phyloP scores from a whole-genome alignment of 1,140 invertebrate species.

The Physella acuta region DNA sequence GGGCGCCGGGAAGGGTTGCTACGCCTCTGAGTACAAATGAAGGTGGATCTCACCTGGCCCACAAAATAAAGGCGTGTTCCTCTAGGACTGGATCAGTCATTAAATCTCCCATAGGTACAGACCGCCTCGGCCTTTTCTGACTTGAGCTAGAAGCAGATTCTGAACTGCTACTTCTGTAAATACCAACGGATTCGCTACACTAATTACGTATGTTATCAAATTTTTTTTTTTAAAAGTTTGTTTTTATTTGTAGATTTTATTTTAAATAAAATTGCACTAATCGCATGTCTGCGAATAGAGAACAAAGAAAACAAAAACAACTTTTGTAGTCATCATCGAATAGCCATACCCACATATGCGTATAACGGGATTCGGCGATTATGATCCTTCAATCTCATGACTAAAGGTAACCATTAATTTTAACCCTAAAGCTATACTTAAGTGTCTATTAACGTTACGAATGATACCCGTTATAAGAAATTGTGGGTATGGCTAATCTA shows the following conservation, averaged over 20 bases:
- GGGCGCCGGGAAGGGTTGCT: too few relatives aligned
- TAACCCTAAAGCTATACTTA: too few relatives aligned
- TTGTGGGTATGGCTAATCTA: too few relatives aligned
- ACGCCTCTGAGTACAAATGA: too few relatives aligned
- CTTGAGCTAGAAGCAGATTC: background rate
- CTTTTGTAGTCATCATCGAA: too few relatives aligned
- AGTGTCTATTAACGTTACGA: too few relatives aligned
- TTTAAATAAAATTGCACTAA: background rate
- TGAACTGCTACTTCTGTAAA: conserved; percentile 3
- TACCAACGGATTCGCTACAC: background rate
- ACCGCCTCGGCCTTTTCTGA: conserved; percentile 5
- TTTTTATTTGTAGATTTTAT: background rate
- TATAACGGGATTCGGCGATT: too few relatives aligned
- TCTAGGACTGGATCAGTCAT: conserved; percentile 15
- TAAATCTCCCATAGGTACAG: background rate
- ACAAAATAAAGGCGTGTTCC: conserved; percentile 21
- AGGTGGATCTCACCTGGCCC: conserved; percentile 21
- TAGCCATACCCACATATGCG: too few relatives aligned
- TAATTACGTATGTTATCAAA: background rate
- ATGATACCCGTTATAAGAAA: too few relatives aligned
- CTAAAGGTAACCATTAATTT: too few relatives aligned
- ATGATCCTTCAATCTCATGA: too few relatives aligned
- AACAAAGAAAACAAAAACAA: background rate
- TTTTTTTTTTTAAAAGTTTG: background rate
- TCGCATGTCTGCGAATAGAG: background rate